Conservation (phyloP, 2,113 vertebrate genomes). For the Isurus oxyrinchus region DNA sequence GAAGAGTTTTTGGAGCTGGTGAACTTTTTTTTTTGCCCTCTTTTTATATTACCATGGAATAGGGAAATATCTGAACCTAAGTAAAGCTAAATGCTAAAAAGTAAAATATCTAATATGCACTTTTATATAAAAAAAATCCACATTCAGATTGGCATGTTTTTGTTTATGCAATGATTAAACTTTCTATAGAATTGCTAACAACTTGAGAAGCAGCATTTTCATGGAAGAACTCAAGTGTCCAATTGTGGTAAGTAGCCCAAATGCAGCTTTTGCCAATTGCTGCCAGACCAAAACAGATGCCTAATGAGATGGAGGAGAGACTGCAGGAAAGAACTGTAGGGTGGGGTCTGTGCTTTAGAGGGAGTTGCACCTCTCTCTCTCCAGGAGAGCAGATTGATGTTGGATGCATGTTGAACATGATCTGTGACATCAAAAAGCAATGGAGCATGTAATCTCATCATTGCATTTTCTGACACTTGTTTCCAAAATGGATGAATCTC, state of each 20-base stretch:
- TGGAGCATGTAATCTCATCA: no score
- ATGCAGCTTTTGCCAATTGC: background rate
- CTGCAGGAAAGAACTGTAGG: background rate
- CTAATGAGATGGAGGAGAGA: background rate
- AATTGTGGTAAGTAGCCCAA: background rate
- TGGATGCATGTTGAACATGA: no score
- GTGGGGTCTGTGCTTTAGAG: no score
- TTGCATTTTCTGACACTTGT: no score
- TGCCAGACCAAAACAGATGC: background rate
- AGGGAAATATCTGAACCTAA: background rate
- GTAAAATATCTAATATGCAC: background rate
- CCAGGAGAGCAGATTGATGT: no score
- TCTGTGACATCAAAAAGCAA: no score
- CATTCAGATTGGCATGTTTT: no score
- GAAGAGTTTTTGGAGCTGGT: background rate
- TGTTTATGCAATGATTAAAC: background rate
- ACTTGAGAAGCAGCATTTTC: background rate
- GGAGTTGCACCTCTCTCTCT: no score
- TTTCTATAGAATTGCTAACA: background rate
- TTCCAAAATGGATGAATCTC: background rate
- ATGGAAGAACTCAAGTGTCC: background rate
- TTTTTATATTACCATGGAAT: background rate
- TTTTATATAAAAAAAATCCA: conserved; percentile 10
- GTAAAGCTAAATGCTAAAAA: background rate
- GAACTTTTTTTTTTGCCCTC: background rate